These are phyloP conservation scores for Drosophila leontia DNA, from an alignment of 1,140 invertebrate genomes.

Conservation along the genomic window DNA sequence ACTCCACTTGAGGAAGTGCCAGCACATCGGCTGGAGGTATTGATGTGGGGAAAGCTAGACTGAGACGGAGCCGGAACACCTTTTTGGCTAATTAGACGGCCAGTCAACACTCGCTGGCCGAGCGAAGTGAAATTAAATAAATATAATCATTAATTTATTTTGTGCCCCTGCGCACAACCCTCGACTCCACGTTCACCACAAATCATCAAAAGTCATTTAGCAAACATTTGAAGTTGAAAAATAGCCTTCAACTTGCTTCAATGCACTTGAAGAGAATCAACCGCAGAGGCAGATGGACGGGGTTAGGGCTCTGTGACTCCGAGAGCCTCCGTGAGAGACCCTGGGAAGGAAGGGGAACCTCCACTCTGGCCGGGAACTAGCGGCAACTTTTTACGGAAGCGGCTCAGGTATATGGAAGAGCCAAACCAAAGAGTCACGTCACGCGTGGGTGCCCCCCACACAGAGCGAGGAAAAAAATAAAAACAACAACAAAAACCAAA, in stretches of 20 bases:
- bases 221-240: slow-evolving; percentile 84
- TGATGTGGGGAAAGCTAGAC: slow-evolving; percentile 18
- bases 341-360: slow-evolving; percentile 18
- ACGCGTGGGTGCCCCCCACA: slow-evolving; percentile 74
- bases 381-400: slow-evolving; percentile 81
- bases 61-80: slow-evolving; percentile 22
- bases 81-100: slow-evolving; percentile 70
- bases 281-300: slow-evolving; percentile 46
- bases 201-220: slow-evolving; percentile 84
- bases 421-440: slow-evolving; percentile 82
- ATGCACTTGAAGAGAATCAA: slow-evolving; percentile 78
- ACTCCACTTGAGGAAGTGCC: slow-evolving; percentile 40
- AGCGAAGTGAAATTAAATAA: slow-evolving; percentile 71
- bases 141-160: slow-evolving; percentile 82
- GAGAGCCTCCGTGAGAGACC: slow-evolving; percentile 5
- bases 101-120: slow-evolving; percentile 62
- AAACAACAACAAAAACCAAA: slow-evolving; percentile 18
- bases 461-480: slow-evolving; percentile 24
- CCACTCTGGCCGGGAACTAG: slow-evolving; percentile 33
- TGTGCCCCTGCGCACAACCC: slow-evolving; percentile 59
- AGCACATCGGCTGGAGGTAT: slow-evolving; percentile 18
- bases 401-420: slow-evolving; percentile 75
- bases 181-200: slow-evolving; percentile 59
- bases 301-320: slow-evolving; percentile 9
- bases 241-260: slow-evolving; percentile 82